These are phyloP conservation scores for Helleia helle DNA, from an alignment of 2,888 invertebrate species.

Conservation along the genomic window DNA sequence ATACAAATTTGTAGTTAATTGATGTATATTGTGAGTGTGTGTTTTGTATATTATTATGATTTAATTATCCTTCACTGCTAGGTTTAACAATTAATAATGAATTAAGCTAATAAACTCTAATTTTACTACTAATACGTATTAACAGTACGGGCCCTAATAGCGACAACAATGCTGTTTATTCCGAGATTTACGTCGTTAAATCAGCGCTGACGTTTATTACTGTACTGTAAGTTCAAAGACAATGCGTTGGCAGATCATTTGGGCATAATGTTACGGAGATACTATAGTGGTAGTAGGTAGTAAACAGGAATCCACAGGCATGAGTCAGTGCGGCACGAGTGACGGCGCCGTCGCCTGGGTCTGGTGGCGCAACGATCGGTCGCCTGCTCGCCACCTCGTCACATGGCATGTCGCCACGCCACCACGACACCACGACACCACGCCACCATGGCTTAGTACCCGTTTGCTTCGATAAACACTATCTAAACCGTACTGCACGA, in stretches of 20 bases:
- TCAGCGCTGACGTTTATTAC: slow-evolving; percentile 56
- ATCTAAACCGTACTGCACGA: slow-evolving; percentile 19
- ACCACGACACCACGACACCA: slow-evolving; percentile 16
- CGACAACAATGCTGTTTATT: slow-evolving; percentile 24
- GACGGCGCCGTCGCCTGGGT: slow-evolving; percentile 35
- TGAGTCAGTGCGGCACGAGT: slow-evolving; percentile 53
- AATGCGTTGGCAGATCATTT: slow-evolving; percentile 69
- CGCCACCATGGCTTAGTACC: slow-evolving; percentile 19
- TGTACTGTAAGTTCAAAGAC: slow-evolving; percentile 62
- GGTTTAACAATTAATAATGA: not conserved
- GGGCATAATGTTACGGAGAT: slow-evolving; percentile 55
- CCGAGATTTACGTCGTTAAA: slow-evolving; percentile 39
- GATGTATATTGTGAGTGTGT: no score
- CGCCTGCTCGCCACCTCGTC: slow-evolving; percentile 22
- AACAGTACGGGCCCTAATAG: slow-evolving; percentile 13
- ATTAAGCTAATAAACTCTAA: slow-evolving; percentile 8
- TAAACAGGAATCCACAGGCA: slow-evolving; percentile 55
- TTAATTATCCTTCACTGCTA: no score
- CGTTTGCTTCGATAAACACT: slow-evolving; percentile 16
- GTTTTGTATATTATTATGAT: no score
- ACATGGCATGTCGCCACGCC: slow-evolving; percentile 23
- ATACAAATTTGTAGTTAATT: no score
- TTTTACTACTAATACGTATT: slow-evolving; percentile 14
- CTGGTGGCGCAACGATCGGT: slow-evolving; percentile 27
- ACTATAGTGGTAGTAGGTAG: slow-evolving; percentile 40